Evolutionary conservation across 2,113 vertebrate species (phyloP).

Genomic region (Tenrec ecaudatus): DNA sequence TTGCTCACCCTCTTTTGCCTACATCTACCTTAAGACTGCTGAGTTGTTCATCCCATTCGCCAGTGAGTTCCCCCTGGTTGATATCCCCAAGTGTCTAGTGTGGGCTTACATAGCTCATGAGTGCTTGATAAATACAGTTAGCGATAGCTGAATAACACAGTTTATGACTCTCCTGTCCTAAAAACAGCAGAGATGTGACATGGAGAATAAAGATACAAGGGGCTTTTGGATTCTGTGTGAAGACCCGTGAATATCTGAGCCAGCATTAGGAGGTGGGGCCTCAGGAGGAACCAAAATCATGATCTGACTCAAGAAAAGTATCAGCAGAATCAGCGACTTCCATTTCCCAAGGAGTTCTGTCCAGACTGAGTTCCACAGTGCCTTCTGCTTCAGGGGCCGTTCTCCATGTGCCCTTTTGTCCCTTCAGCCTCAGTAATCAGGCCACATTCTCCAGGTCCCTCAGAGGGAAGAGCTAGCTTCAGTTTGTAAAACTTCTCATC

Average conservation of each 20-base stretch:
- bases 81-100: background rate
- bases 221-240: constrained; percentile 13
- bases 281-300: constrained; percentile 5
- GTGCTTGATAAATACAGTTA: constrained; percentile 5
- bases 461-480: constrained; percentile 47
- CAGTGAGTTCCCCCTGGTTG: constrained; percentile 18
- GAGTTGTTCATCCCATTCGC: background rate
- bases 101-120: background rate
- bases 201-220: background rate
- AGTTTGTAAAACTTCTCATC: constrained; percentile 63
- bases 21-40: constrained; percentile 26
- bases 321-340: constrained; percentile 8
- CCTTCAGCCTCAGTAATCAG: constrained; percentile 23
- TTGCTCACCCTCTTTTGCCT: background rate
- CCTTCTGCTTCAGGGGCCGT: constrained; percentile 24
- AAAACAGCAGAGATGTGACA: constrained; percentile 24
- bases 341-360: constrained; percentile 13
- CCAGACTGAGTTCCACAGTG: background rate
- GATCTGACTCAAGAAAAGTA: constrained; percentile 35
- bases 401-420: constrained; percentile 42
- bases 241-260: constrained; percentile 32
- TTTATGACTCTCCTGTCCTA: background rate
- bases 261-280: background rate
- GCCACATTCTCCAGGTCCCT: constrained; percentile 1
- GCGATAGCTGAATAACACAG: background rate